Base-by-base conservation (phyloP, 92 coral and sea anemone species). In the Porites divaricata region DNA sequence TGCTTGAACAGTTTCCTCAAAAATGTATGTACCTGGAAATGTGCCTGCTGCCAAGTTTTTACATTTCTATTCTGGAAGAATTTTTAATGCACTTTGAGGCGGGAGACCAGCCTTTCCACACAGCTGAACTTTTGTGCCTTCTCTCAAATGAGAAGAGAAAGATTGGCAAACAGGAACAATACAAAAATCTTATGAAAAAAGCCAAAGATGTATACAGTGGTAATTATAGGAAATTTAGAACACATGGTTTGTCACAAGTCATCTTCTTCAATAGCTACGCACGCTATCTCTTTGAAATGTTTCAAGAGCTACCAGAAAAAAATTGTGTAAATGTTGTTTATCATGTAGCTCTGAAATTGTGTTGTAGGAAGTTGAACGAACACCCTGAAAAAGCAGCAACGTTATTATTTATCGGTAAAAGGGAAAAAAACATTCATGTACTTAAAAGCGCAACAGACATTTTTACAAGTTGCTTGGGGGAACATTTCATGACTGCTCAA, bases 91-190 rank as follows among this genome's bases (percentile, higher is more conserved):
- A 54, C 23, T 68, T 75, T 45, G 10, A 66, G 66, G 41, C 49
- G 45, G 58, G 23, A 26, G 17, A 57, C 17, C 67, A 81, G n/a
- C 26, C 62, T 16, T 50, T 87, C 19, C 83, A 67, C 50, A 76
- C 11, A 0, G 86, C 81, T 59, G 86, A 54, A 67, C 64, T 81
- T 26, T 77, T 75, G 50, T 87, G 90, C 13, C 83, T 74, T 35
- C 86, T 81, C 20, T 81, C 41, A 15, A n/a, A 74, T 67, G 90
- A 80, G 16, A 75, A 45, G 72, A 74, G 90, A n/a, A 87, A 87
- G 67, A 54, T 45, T 13, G 75, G 79, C 9, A 73, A 65, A 10
- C 51, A 11, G 35, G n/a, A 20, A 14, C 35, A 75, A 21, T 87
- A 87, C 73, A 22, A 26, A 14, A 70, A 15, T 10, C 51, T 21